Conservation (phyloP, 2,797 vertebrate species). For the Melanotaenia boesemani region DNA sequence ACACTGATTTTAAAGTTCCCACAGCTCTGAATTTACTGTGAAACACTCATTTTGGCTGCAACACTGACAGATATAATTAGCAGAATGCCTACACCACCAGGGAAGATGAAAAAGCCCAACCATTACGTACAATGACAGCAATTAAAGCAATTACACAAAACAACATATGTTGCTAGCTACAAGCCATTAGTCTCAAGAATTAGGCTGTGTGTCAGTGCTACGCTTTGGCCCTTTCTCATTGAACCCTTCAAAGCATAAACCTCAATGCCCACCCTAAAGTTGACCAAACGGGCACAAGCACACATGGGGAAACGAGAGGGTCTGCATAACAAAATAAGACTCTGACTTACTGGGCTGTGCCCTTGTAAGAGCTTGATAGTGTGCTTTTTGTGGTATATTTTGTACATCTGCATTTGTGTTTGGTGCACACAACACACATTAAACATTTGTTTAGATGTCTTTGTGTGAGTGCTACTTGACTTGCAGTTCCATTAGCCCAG, state of each 20-base stretch:
- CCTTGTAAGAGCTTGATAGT: slow-evolving; percentile 30
- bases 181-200: slow-evolving; percentile 75
- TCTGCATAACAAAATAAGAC: slow-evolving; percentile 35
- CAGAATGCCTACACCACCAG: slow-evolving; percentile 71
- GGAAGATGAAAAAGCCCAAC: slow-evolving; percentile 77
- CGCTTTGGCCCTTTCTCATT: slow-evolving; percentile 66
- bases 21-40: slow-evolving; percentile 51
- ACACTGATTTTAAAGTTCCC: slow-evolving; percentile 49
- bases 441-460: slow-evolving; percentile 15
- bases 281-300: slow-evolving; percentile 39
- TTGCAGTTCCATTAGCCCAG: slow-evolving; percentile 61
- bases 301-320: slow-evolving; percentile 45
- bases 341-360: slow-evolving; percentile 27
- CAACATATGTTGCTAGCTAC: slow-evolving; percentile 77
- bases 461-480: slow-evolving; percentile 23
- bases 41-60: slow-evolving; percentile 64
- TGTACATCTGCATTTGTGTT: slow-evolving; percentile 41
- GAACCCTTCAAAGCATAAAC: slow-evolving; percentile 61
- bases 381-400: slow-evolving; percentile 27
- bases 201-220: slow-evolving; percentile 61
- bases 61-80: slow-evolving; percentile 79
- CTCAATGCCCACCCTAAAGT: slow-evolving; percentile 41
- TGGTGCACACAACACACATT: neutral
- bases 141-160: slow-evolving; percentile 82
- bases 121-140: slow-evolving; percentile 78